Evolutionary conservation across 2,888 invertebrate species (phyloP).

Genomic region (Rhagium mordax): DNA sequence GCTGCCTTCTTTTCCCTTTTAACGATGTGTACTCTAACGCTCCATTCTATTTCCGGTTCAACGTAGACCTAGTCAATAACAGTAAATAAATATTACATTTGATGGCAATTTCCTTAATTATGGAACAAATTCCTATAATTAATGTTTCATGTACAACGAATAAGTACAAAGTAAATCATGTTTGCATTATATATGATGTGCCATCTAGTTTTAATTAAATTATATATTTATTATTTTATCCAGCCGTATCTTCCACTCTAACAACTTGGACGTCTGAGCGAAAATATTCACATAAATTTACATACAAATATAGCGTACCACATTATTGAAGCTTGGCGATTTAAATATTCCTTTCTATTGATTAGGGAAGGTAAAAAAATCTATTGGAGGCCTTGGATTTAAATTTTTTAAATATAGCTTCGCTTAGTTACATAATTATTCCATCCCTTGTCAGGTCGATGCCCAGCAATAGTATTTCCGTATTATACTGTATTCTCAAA

Average conservation of each 20-base stretch:
- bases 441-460: too few species aligned
- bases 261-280: neutral
- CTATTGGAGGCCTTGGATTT: neutral
- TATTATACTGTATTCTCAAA: too few species aligned
- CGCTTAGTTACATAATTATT: neutral
- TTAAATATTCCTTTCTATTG: neutral
- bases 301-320: neutral
- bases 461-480: too few species aligned
- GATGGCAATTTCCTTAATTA: neutral
- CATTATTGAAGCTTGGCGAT: neutral
- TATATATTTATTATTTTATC: neutral
- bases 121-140: too few species aligned
- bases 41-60: neutral
- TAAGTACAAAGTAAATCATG: too few species aligned
- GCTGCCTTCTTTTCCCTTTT: neutral
- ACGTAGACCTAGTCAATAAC: neutral
- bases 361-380: neutral
- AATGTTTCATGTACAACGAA: neutral
- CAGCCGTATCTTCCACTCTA: neutral
- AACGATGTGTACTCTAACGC: neutral
- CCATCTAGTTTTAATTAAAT: neutral
- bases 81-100: neutral
- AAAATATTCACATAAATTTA: constrained; percentile 10
- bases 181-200: neutral
- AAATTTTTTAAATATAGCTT: neutral